Evolutionary conservation across 2,797 vertebrate genomes (phyloP), one percentile per base, ranked within the genome.

Genomic region (Anniella stebbinsi): DNA sequence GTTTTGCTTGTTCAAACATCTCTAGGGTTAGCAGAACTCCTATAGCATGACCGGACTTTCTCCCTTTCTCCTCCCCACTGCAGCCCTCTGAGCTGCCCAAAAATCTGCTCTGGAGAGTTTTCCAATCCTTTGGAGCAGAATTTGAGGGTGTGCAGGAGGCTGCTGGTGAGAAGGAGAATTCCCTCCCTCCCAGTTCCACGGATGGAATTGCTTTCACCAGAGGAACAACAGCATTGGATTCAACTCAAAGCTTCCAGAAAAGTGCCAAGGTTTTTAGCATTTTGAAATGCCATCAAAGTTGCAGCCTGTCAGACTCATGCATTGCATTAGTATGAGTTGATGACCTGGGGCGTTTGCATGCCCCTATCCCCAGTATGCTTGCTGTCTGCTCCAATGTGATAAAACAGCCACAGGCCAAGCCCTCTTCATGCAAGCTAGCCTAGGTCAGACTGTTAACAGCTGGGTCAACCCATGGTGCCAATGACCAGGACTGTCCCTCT

Each of bases 361-460:
- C 54, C 36, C 12, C 41, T 72, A 25, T 38, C 90, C 41, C 66
- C 45, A 0, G 0, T 38, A 41, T 87, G 23, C 57, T 91, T 0
- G 0, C 78, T 92, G 28, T 60, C 69, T 2, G 10, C 38, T 92
- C 36, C 60, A 36, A 54, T 0, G 2, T 75, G 66, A 83, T 81
- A 54, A 78, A 88, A 67, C 70, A 70, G 48, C 51, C 12, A 0
- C 10, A 78, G 21, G 87, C 15, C 87, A 76, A 70, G 21, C 0
- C 28, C 4, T 41, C 38, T 76, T 66, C 41, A 77, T 86, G 1
- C n/a, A 11, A n/a, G 63, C 90, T 88, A 83, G 73, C 3, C 67
- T 88, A 86, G 88, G 85, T 81, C 78, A 88, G 25, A 0, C 1
- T 78, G 48, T 78, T 91, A 83, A 92, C 81, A 94, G 25, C 90